These are phyloP conservation scores for Mesitornis unicolor DNA, from an alignment of 2,113 vertebrate species.

Conservation along the genomic window DNA sequence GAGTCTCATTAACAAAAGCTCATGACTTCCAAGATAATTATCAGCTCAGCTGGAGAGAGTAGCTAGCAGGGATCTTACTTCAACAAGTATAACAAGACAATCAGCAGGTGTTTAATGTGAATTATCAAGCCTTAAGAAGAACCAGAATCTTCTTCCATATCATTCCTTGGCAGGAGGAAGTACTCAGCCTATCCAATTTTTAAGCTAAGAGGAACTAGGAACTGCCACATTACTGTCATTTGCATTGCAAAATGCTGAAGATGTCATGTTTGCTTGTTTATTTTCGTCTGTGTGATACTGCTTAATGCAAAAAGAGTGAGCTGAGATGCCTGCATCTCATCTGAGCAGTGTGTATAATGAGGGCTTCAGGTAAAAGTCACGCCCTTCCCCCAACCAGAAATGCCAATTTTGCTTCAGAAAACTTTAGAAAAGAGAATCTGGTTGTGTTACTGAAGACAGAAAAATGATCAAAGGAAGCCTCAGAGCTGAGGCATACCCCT, in stretches of 20 bases:
- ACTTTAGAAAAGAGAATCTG: not conserved
- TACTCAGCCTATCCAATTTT: not conserved
- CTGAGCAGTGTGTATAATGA: not conserved
- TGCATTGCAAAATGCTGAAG: not conserved
- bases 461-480: slow-evolving; percentile 37
- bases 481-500: slow-evolving; percentile 19
- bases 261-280: not conserved
- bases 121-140: not conserved
- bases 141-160: not conserved
- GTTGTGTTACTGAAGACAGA: slow-evolving; percentile 18
- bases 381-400: not conserved
- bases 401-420: slow-evolving; percentile 23
- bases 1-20: slow-evolving; percentile 26
- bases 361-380: not conserved
- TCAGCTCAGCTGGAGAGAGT: slow-evolving; percentile 19
- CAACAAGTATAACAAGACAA: slow-evolving; percentile 14
- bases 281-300: not conserved
- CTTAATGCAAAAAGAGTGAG: not conserved
- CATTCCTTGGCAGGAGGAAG: not conserved
- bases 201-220: not conserved
- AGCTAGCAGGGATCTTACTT: not conserved
- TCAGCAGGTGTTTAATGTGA: slow-evolving; percentile 16
- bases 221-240: not conserved
- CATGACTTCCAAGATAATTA: slow-evolving; percentile 23
- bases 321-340: not conserved